Base-by-base conservation (phyloP, 2,888 invertebrate species). In the Drepanosiphum platanoidis region DNA sequence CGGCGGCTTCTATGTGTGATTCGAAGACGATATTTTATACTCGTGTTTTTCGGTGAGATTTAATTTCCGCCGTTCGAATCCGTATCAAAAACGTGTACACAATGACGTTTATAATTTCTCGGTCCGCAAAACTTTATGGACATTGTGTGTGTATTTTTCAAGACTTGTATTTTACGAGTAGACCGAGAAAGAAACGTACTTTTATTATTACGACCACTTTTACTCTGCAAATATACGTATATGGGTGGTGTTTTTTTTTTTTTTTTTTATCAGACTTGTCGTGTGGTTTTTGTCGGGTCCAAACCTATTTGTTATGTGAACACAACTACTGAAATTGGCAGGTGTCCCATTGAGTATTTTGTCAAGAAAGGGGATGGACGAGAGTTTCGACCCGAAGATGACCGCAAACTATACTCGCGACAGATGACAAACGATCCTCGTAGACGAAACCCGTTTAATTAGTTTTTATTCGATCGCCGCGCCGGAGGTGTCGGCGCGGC, bases 311-410 rank as follows among this genome's bases (percentile, higher is more conserved):
- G 58, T 77, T 61, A 77, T 34, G 3, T 15, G 13, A 36, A 34
- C 13, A n/a, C n/a, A 13, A n/a, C 3, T 15, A 1, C 58, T 36
- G 75, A 13, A 77, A 77, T 77, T 77, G 58, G 75, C 75, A 77
- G 75, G 75, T 77, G 75, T 77, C 75, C 34, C 75, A 27, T 36
- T 18, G 58, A 27, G 58, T 77, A n/a, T 61, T 77, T 77, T 77
- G 75, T 36, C 75, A 36, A 58, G 27, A 27, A 18, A 27, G 27
- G 8, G 34, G 34, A 75, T 15, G 34, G 34, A 52, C 52, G 22
- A n/a, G 30, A 30, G 15, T 32, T 34, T 61, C 58, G 58, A 75
- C 74, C 74, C 46, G 3, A 11, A 22, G 52, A 13, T 58, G 34
- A 75, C 34, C 58, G 34, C 52, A 22, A 34, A 58, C 30, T n/a